A percentile compares a stretch with the other conserved stretches of the same genome.
Conservation (phyloP, 1,140 invertebrate species). For the Psix sp. region DNA sequence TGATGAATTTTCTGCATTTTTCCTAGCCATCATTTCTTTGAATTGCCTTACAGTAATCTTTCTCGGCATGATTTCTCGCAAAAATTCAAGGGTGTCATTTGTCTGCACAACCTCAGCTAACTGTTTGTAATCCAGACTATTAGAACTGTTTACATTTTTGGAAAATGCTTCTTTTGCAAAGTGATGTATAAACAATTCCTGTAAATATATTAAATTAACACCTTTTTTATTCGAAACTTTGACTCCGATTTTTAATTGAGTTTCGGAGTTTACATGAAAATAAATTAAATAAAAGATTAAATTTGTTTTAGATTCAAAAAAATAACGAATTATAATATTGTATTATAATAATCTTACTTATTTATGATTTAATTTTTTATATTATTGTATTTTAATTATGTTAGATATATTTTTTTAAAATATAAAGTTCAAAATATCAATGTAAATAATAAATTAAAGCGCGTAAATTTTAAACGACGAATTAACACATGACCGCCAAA, state of each 20-base stretch:
- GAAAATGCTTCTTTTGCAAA: slow-evolving; percentile 80
- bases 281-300: no score
- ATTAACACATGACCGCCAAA: no score
- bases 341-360: no score
- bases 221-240: slow-evolving; percentile 1
- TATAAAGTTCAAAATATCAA: no score
- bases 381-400: no score
- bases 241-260: background rate
- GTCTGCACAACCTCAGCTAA: slow-evolving; percentile 83
- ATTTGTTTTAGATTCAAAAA: no score
- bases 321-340: no score
- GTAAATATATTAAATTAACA: slow-evolving; percentile 48
- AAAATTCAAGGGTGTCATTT: slow-evolving; percentile 81
- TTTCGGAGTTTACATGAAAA: no score
- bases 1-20: slow-evolving; percentile 73
- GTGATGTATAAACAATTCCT: slow-evolving; percentile 83
- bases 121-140: slow-evolving; percentile 82
- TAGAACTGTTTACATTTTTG: slow-evolving; percentile 66
- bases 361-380: no score
- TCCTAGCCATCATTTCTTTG: slow-evolving; percentile 82
- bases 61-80: slow-evolving; percentile 83
- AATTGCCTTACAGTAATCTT: slow-evolving; percentile 84
- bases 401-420: no score
- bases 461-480: no score
- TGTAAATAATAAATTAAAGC: no score